Evolutionary conservation across 2,113 vertebrate genomes (phyloP).

Genomic region (Platysteira castanea): DNA sequence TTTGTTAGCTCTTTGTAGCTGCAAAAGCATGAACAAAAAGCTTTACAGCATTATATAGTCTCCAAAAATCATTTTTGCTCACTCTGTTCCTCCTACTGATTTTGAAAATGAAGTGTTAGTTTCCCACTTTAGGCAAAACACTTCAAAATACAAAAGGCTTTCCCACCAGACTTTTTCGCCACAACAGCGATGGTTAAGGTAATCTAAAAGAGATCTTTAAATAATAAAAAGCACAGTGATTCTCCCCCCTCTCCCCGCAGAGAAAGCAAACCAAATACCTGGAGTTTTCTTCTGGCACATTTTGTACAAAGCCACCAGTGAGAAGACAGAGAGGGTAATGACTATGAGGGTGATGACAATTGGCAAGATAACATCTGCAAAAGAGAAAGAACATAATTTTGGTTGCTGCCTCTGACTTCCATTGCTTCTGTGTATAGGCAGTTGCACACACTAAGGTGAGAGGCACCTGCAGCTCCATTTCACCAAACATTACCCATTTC

Average conservation of each 20-base stretch:
- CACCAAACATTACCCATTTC: not conserved
- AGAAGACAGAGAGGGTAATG: slow-evolving; percentile 70
- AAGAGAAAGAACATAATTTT: not conserved
- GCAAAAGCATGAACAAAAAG: not conserved
- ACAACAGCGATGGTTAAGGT: not conserved
- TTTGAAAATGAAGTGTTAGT: slow-evolving; percentile 5
- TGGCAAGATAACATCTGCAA: slow-evolving; percentile 72
- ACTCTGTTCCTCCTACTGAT: not conserved
- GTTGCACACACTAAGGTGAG: not conserved
- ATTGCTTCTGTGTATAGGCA: not conserved
- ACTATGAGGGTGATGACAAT: slow-evolving; percentile 74
- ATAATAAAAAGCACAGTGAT: not conserved
- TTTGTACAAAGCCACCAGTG: slow-evolving; percentile 72
- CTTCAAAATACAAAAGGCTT: not conserved
- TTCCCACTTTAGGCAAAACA: not conserved
- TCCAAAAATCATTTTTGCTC: slow-evolving; percentile 1
- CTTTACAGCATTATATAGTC: not conserved
- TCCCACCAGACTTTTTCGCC: not conserved
- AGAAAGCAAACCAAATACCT: slow-evolving; percentile 56
- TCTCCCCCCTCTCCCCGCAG: too few species aligned
- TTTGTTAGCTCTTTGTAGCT: not conserved
- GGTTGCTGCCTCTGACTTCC: not conserved
- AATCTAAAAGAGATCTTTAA: not conserved
- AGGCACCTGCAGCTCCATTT: not conserved
- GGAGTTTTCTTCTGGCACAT: slow-evolving; percentile 74